Conservation (phyloP, 2,797 vertebrate species). For the Cyclura pinguis region DNA sequence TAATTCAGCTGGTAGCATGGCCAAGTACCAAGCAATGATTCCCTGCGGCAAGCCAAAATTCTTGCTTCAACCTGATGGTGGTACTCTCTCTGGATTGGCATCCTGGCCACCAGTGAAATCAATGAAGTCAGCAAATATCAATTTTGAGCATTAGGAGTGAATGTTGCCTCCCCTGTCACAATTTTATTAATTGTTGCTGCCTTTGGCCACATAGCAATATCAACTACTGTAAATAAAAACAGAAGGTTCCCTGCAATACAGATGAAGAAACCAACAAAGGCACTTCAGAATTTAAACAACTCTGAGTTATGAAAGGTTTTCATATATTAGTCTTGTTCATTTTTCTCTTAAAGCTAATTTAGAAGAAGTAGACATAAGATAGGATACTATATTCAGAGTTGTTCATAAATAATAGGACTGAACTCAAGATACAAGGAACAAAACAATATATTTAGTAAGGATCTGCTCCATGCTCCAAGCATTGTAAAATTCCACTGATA, state of each 20-base stretch:
- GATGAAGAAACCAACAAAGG: neutral
- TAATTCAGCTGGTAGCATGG: constrained; percentile 44
- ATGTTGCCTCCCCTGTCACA: neutral
- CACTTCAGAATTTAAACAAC: neutral
- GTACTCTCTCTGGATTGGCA: fast-evolving
- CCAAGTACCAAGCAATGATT: neutral
- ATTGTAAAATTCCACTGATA: neutral
- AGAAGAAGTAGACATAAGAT: neutral
- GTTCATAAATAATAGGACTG: neutral
- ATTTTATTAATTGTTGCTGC: neutral
- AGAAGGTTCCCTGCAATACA: neutral
- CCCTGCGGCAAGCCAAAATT: neutral
- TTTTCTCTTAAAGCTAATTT: neutral
- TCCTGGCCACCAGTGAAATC: neutral
- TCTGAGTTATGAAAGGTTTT: neutral
- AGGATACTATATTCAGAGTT: neutral
- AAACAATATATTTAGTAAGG: neutral
- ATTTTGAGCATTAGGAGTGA: neutral
- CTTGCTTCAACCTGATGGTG: neutral
- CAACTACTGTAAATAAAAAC: neutral
- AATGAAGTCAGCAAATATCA: neutral
- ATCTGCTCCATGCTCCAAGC: neutral
- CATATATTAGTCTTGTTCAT: neutral
- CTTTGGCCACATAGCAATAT: neutral
- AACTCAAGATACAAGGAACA: neutral